phyloP scores from a whole-genome alignment of 2,797 vertebrate genomes.

The Brachyrhaphis roseni region DNA sequence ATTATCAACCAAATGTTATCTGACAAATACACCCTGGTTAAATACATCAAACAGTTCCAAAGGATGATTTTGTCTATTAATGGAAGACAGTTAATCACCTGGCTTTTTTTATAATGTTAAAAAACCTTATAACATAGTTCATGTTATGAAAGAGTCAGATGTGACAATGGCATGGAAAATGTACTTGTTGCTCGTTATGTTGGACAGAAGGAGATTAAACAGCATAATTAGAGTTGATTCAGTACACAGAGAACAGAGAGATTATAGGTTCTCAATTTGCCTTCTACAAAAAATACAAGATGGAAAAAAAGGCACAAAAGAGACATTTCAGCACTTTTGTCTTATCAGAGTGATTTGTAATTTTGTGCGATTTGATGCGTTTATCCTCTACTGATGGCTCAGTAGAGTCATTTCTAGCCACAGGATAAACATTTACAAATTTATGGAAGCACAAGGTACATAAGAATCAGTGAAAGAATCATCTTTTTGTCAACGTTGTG shows the following conservation, averaged over 20 bases:
- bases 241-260: too few species aligned
- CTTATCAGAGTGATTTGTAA: conserved; percentile 56
- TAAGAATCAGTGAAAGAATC: too few species aligned
- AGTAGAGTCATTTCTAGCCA: too few species aligned
- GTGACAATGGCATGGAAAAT: too few species aligned
- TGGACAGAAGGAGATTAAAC: too few species aligned
- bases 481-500: neutral
- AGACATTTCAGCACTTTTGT: conserved; percentile 74
- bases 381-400: conserved; percentile 18
- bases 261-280: conserved; percentile 24
- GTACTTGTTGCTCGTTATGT: too few species aligned
- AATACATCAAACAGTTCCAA: neutral
- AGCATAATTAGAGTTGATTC: too few species aligned
- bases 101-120: neutral
- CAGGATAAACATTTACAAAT: too few species aligned
- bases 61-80: neutral
- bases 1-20: neutral
- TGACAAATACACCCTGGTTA: neutral
- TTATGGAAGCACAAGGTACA: too few species aligned
- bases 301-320: conserved; percentile 29
- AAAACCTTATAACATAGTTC: neutral
- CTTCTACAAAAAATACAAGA: conserved; percentile 30
- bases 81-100: neutral
- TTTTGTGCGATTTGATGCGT: conserved; percentile 47
- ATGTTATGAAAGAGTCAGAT: too few species aligned